Percentiles rank a stretch among this genome's conserved stretches.
phyloP scores from a whole-genome alignment of 2,888 invertebrate species.

The Caenorhabditis sp. region DNA sequence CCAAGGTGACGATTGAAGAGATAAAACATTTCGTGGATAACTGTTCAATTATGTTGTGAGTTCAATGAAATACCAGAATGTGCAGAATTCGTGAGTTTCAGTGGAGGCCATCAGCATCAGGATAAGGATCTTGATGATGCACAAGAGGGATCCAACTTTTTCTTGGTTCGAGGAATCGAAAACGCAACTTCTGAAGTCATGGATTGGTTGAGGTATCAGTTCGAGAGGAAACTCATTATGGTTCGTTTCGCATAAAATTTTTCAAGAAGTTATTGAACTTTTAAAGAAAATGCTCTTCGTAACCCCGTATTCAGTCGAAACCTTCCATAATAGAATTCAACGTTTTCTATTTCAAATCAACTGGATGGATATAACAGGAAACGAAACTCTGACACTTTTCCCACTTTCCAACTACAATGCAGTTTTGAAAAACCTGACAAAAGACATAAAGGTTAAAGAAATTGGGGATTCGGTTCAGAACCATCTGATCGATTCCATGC shows the following conservation, averaged over 20 bases:
- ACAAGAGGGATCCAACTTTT: constrained; percentile 50
- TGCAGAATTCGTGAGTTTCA: background rate
- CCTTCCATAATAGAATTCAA: constrained; percentile 39
- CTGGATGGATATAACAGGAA: constrained; percentile 42
- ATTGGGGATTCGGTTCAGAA: constrained; percentile 54
- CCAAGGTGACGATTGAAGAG: constrained; percentile 48
- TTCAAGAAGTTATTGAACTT: background rate
- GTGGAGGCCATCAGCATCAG: constrained; percentile 43
- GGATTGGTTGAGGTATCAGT: constrained; percentile 51
- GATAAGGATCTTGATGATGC: constrained; percentile 36
- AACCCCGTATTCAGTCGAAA: constrained; percentile 9
- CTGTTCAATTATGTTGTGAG: constrained; percentile 64
- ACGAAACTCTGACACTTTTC: constrained; percentile 3
- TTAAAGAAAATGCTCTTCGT: constrained; percentile 57
- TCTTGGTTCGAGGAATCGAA: constrained; percentile 55
- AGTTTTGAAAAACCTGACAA: constrained; percentile 35
- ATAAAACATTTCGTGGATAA: constrained; percentile 45
- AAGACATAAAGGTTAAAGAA: constrained; percentile 55
- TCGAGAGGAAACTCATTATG: constrained; percentile 51
- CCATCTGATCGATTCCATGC: constrained; percentile 43
- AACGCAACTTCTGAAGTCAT: constrained; percentile 44
- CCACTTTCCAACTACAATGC: constrained; percentile 54
- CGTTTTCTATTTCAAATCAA: constrained; percentile 60
- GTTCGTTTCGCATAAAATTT: background rate
- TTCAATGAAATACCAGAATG: background rate